A percentile compares a stretch with the other conserved stretches of the same genome.
These are phyloP conservation scores for Caenorhabditis zanzibari DNA, from an alignment of 2,888 invertebrate genomes.

Conservation along the genomic window DNA sequence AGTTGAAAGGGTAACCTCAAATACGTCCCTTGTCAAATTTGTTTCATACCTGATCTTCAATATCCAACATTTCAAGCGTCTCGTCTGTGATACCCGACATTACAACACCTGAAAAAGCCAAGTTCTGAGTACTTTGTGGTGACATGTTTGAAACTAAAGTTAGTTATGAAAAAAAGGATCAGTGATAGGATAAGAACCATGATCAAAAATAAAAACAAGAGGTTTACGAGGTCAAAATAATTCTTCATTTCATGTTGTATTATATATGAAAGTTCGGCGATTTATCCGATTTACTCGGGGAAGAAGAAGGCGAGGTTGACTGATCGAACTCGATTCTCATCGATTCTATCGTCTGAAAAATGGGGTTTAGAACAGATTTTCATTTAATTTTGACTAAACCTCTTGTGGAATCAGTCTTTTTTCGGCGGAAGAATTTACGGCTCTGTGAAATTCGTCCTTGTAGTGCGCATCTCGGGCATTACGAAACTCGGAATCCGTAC, in stretches of 20 bases:
- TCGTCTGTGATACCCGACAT: too few relatives aligned
- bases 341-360: slow-evolving; percentile 13
- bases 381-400: not conserved
- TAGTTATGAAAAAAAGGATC: too few relatives aligned
- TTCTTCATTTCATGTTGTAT: not conserved
- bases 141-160: too few relatives aligned
- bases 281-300: slow-evolving; percentile 12
- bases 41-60: too few relatives aligned
- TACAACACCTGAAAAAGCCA: too few relatives aligned
- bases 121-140: too few relatives aligned
- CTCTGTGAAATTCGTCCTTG: slow-evolving; percentile 43
- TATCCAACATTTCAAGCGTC: too few relatives aligned
- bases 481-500: slow-evolving; percentile 23
- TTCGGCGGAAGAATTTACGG: slow-evolving; percentile 18
- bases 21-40: too few relatives aligned
- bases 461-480: slow-evolving; percentile 52
- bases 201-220: not conserved
- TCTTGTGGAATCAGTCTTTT: slow-evolving; percentile 8
- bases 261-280: slow-evolving; percentile 13
- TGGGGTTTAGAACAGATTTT: not conserved
- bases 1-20: too few relatives aligned
- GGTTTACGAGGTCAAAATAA: not conserved
- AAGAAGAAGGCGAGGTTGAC: slow-evolving; percentile 10
- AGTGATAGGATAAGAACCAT: too few relatives aligned
- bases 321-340: slow-evolving; percentile 58